Conservation (phyloP, 2,113 vertebrate genomes). For the Ctenodactylus gundi region DNA sequence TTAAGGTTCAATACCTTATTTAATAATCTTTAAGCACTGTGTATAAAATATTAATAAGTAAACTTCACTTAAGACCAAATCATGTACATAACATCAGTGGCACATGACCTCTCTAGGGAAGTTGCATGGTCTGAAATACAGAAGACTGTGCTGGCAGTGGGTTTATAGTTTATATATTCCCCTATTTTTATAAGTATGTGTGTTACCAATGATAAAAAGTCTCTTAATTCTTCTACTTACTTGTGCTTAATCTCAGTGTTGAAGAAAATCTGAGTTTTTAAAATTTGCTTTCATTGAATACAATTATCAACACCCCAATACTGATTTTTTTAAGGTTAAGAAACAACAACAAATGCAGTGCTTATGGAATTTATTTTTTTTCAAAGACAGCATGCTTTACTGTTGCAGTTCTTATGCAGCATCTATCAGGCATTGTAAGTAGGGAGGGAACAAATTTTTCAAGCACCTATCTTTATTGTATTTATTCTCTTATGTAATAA, state of each 20-base stretch:
- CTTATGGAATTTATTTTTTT: background rate
- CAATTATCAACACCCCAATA: background rate
- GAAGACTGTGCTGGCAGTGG: background rate
- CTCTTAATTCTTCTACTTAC: background rate
- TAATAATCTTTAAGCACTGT: background rate
- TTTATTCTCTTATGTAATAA: background rate
- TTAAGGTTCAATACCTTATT: background rate
- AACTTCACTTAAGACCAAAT: background rate
- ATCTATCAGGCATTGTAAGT: background rate
- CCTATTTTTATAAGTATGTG: background rate
- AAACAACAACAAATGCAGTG: background rate
- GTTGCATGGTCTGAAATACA: background rate
- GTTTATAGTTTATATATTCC: background rate
- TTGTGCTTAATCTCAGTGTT: background rate
- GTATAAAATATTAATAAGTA: conserved; percentile 38
- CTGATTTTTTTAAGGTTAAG: background rate
- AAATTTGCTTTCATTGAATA: background rate
- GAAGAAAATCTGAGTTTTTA: background rate
- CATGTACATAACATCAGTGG: background rate
- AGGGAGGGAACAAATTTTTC: background rate
- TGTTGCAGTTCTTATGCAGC: background rate
- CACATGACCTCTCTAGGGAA: background rate
- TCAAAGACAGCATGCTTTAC: background rate
- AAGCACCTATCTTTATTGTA: background rate
- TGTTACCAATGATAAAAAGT: background rate